Base-by-base conservation (phyloP, 2,113 vertebrate genomes). In the Oreochromis spilurus region DNA sequence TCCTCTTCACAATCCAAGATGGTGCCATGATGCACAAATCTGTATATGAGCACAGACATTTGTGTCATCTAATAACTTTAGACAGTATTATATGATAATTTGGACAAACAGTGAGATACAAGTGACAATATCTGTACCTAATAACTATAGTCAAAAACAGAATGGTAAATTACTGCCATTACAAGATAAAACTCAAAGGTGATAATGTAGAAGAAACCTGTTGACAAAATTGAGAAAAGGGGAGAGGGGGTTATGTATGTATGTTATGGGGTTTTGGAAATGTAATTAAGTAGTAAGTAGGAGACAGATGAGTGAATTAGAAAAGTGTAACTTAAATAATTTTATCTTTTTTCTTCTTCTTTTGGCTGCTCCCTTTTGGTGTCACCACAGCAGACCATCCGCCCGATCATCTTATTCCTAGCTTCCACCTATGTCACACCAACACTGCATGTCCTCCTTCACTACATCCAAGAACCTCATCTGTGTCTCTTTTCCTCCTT, bases 21-120 rank as follows among this genome's bases (percentile, higher is more conserved):
- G 38, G 97, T 96, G 79, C 98, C 98, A 1, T 98, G 97, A 90
- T 98, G 98, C 50, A 99, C 98, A 92, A 98, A 98, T 53, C 98
- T 99, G 85, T 6, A 40, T 7, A 11, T 2, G 40, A n/a, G 3
- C 70, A 31, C 43, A 12, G 10, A 50, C 6, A 21, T 12, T 29
- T 31, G n/a, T 40, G 34, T 38, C 5, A 54, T 4, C 9, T 9
- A 13, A 52, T 43, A n/a, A 24, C 43, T 84, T 17, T 40, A 31
- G 21, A 65, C 36, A 19, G 4, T 13, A 79, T 53, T n/a, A 50
- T 29, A 65, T 50, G 31, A 85, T 19, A 13, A 21, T 52, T 65
- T 36, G 29, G 24, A 75, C 45, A 52, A 52, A 50, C 29, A 26
- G 70, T 50, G 43, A 77, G 21, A 72, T 10, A 72, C 14, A 17